Percentiles rank a stretch among this genome's conserved stretches.
These are phyloP conservation scores for Typhlomys cinereus DNA, from an alignment of 2,113 vertebrate genomes.

Conservation along the genomic window DNA sequence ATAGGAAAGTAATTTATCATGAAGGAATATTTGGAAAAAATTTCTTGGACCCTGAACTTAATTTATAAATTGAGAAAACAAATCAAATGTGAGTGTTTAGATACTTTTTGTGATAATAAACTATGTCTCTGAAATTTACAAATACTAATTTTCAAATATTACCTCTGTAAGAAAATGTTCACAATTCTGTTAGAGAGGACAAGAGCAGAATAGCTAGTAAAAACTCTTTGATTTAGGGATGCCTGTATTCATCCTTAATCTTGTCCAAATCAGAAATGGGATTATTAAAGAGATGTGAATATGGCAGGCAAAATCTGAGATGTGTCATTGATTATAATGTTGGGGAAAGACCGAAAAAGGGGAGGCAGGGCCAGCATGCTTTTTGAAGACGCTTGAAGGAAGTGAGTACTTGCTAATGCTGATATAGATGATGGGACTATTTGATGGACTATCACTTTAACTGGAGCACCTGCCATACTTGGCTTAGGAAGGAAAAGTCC, in stretches of 20 bases:
- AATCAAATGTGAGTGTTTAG: neutral
- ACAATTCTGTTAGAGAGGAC: neutral
- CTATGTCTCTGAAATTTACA: neutral
- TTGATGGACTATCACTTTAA: no score
- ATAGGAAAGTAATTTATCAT: conserved; percentile 2
- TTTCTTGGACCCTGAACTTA: neutral
- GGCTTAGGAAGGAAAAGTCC: neutral
- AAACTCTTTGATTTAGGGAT: neutral
- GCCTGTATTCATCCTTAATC: neutral
- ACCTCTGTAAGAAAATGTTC: neutral
- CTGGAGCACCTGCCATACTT: neutral
- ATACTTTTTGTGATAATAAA: neutral
- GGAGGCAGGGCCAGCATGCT: neutral
- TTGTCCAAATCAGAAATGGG: neutral
- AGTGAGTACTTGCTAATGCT: neutral
- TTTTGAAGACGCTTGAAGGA: no score
- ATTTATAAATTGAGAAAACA: neutral
- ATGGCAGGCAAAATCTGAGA: neutral
- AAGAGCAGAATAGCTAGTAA: neutral
- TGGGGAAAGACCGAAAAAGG: neutral
- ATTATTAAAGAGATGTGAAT: neutral
- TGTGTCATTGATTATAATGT: neutral
- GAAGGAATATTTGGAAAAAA: neutral
- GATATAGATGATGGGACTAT: neutral
- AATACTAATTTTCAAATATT: neutral